These are phyloP conservation scores for Gracilinanus agilis DNA, from an alignment of 2,113 vertebrate species.

Conservation along the genomic window DNA sequence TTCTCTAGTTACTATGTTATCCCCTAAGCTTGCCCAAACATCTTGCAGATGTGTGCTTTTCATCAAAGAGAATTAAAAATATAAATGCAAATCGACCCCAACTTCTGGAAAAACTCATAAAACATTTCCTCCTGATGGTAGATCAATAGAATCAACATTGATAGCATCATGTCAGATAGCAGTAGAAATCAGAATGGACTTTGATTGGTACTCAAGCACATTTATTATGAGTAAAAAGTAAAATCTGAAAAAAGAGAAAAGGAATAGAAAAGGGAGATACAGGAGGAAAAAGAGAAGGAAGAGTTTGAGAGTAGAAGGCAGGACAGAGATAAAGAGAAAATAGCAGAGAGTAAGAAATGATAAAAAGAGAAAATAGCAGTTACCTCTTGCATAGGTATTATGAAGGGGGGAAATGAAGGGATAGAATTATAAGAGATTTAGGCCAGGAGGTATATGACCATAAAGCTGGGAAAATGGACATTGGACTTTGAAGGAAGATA, in stretches of 20 bases:
- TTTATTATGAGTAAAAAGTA: background rate
- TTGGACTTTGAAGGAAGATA: background rate
- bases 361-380: background rate
- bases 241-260: background rate
- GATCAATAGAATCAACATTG: background rate
- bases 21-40: constrained; percentile 18
- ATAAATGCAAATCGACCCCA: background rate
- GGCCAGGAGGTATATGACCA: background rate
- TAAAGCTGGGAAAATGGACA: background rate
- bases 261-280: background rate
- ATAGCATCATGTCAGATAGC: constrained; percentile 1
- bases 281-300: background rate
- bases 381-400: background rate
- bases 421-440: background rate
- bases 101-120: constrained; percentile 2
- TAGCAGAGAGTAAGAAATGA: background rate
- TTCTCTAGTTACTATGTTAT: constrained; percentile 15
- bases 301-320: background rate
- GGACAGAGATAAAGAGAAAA: constrained; percentile 11
- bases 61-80: background rate
- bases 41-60: constrained; percentile 4
- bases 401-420: too few species aligned
- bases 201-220: background rate
- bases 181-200: background rate
- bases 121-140: background rate